A percentile compares a stretch with the other conserved stretches of the same genome.
These are phyloP conservation scores for Antechinus stuartii DNA, from an alignment of 2,113 vertebrate species.

Conservation along the genomic window DNA sequence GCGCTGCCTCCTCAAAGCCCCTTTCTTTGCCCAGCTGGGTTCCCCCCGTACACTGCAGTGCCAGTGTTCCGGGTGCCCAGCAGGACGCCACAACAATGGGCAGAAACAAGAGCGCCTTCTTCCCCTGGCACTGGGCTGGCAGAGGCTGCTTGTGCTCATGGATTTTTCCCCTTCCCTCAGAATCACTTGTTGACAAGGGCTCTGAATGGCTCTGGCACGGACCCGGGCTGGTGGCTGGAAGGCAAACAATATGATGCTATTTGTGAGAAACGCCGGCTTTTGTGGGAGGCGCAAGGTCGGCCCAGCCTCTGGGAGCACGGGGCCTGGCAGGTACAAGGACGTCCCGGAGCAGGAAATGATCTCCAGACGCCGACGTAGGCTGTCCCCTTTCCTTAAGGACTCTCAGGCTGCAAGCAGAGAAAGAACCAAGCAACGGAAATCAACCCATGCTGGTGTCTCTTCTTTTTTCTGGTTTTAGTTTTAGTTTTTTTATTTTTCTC, in stretches of 20 bases:
- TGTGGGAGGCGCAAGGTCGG: not conserved
- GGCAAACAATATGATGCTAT: not conserved
- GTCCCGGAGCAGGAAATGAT: not conserved
- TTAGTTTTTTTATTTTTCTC: too few relatives aligned
- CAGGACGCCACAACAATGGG: not conserved
- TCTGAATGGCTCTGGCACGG: conserved; percentile 33
- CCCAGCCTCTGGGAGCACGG: not conserved
- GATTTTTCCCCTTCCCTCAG: conserved; percentile 57
- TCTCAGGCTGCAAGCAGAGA: not conserved
- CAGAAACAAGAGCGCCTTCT: conserved; percentile 51
- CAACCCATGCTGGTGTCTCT: too few relatives aligned
- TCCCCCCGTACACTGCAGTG: conserved; percentile 73
- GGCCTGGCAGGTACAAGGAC: not conserved
- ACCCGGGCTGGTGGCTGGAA: not conserved
- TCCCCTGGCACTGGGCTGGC: conserved; percentile 51
- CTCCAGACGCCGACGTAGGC: not conserved
- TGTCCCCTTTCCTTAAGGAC: not conserved
- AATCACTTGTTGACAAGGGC: conserved; percentile 57
- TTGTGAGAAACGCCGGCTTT: not conserved
- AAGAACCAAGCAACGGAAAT: too few relatives aligned
- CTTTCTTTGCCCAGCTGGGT: conserved; percentile 82
- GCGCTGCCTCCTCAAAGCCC: conserved; percentile 76
- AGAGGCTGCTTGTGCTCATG: conserved; percentile 52
- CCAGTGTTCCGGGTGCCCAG: conserved; percentile 37
- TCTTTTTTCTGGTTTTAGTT: too few relatives aligned